Evolutionary conservation across 2,888 invertebrate genomes (phyloP), one percentile per base, ranked within the genome.

Genomic region (Drosophila cyrtoloma): DNA sequence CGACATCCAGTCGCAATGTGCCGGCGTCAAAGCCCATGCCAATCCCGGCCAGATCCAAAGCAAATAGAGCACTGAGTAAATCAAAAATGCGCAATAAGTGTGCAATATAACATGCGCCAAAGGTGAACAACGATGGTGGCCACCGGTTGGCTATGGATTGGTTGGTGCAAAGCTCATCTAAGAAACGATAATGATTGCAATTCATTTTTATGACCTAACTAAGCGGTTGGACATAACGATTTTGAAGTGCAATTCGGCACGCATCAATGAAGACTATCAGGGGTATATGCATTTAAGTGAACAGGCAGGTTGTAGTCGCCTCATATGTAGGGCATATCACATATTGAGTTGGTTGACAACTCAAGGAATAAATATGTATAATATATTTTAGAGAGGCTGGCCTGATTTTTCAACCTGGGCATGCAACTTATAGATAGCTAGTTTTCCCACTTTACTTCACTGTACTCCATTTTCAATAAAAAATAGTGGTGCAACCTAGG

Each of bases 141-240:
- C 47, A n/a, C 14, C 12, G 37, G 28, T 39, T 37, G 26, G 12
- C 10, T 19, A n/a, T 26, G 22, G 35, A 6, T 5, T 7, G n/a
- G 59, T 28, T 58, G 64, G 64, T 60, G 71, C 60, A 75, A 74
- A 79, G 79, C 79, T 83, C 81, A 86, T 81, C 84, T 84, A 84
- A 89, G 91, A 85, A 87, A 80, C 90, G 91, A 91, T 89, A 87
- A 89, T 89, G 90, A 89, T 86, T 85, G 90, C 91, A 90, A 91
- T 88, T 84, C 84, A 80, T 88, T 91, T 91, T 84, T 75, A 86
- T 82, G 76, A 69, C 70, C 66, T 69, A 73, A 75, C 87, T 84
- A 83, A 83, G 84, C 84, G 82, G 74, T 81, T 72, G 89, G 75
- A 76, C 79, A 86, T 77, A 76, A 72, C 77, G 75, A 80, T 86